Conservation (phyloP, 2,797 vertebrate species). For the Phataginus tricuspis region DNA sequence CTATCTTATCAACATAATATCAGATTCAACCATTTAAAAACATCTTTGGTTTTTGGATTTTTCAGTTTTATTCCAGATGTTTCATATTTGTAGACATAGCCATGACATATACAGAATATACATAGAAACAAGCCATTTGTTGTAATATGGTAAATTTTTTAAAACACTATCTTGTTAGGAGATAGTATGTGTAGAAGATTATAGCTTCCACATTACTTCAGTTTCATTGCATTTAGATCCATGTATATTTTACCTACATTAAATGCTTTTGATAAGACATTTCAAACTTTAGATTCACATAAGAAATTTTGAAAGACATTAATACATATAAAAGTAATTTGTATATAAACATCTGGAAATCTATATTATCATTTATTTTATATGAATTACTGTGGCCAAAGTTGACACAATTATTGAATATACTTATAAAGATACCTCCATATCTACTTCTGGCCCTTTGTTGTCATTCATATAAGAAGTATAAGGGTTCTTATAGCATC, state of each 20-base stretch:
- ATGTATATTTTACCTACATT: slow-evolving; percentile 7
- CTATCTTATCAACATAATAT: slow-evolving; percentile 24
- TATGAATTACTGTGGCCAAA: slow-evolving; percentile 39
- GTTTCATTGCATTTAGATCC: slow-evolving; percentile 47
- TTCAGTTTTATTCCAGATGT: slow-evolving; percentile 47
- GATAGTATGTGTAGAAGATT: background rate
- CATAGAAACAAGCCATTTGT: slow-evolving; percentile 19
- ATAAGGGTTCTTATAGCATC: background rate
- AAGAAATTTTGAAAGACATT: slow-evolving; percentile 14
- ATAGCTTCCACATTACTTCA: slow-evolving; percentile 60
- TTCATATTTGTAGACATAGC: slow-evolving; percentile 28
- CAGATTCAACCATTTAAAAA: slow-evolving; percentile 53
- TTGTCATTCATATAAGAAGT: slow-evolving; percentile 27
- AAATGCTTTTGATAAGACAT: slow-evolving; percentile 57
- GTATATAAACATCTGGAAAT: slow-evolving; percentile 55
- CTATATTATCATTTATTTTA: slow-evolving; percentile 57
- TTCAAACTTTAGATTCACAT: slow-evolving; percentile 56
- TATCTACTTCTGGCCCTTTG: slow-evolving; percentile 27
- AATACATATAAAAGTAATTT: slow-evolving; percentile 56
- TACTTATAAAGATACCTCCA: slow-evolving; percentile 1
- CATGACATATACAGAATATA: slow-evolving; percentile 48
- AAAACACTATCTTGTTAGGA: slow-evolving; percentile 20
- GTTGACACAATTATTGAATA: slow-evolving; percentile 42
- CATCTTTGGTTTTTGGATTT: slow-evolving; percentile 34
- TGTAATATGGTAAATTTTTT: slow-evolving; percentile 20